These are phyloP conservation scores for Antheraea yamamai DNA, from an alignment of 2,888 invertebrate genomes.

Conservation along the genomic window DNA sequence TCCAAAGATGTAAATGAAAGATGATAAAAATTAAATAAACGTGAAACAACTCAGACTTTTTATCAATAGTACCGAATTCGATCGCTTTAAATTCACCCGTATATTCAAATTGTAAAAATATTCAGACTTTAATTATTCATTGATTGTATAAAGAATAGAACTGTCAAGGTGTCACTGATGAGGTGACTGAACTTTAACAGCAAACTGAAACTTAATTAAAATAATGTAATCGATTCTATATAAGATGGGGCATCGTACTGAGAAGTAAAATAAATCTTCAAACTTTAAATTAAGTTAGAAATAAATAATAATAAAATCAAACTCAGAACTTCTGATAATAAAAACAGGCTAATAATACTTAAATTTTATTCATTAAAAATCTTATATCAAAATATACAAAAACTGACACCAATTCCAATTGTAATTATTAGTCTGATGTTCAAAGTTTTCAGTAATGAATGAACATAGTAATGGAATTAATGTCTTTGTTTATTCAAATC, in stretches of 20 bases:
- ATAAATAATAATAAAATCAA: background rate
- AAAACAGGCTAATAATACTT: background rate
- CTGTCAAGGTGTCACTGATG: too few species aligned
- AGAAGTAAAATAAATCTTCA: background rate
- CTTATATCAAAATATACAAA: background rate
- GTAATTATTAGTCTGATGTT: background rate
- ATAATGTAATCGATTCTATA: too few species aligned
- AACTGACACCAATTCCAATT: background rate
- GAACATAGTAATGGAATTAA: background rate
- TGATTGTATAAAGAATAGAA: too few species aligned
- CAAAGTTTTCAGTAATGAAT: background rate
- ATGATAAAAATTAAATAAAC: too few species aligned
- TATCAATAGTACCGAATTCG: too few species aligned
- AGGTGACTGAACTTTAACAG: too few species aligned
- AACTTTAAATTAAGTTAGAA: background rate
- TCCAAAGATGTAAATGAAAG: too few species aligned
- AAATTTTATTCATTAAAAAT: background rate
- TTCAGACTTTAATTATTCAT: too few species aligned
- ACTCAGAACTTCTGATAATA: background rate
- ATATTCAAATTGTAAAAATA: too few species aligned
- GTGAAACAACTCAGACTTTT: too few species aligned
- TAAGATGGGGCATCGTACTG: background rate
- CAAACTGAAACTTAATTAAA: too few species aligned
- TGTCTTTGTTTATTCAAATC: constrained; percentile 54
- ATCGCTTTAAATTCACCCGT: too few species aligned